phyloP scores from a whole-genome alignment of 2,888 invertebrate genomes.

The Drosophila antonietae region DNA sequence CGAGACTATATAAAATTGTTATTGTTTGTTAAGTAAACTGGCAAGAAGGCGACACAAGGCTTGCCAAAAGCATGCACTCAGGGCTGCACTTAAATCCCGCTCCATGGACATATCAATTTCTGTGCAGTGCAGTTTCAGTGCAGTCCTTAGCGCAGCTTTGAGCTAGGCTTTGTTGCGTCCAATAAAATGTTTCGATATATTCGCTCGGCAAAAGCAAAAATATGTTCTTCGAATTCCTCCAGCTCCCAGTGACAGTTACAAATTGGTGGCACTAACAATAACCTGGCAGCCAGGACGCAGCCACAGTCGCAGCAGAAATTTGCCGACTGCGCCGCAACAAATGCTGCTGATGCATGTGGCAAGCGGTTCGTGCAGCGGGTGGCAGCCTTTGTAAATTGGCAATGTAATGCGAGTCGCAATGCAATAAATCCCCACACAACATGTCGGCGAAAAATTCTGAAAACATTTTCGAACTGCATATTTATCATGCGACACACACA shows the following conservation, averaged over 20 bases:
- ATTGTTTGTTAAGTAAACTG: conserved; percentile 4
- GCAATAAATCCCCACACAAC: conserved; percentile 61
- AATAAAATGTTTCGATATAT: conserved; percentile 9
- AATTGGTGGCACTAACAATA: conserved; percentile 45
- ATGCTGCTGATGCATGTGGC: conserved; percentile 41
- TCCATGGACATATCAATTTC: not conserved
- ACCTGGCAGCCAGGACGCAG: conserved; percentile 24
- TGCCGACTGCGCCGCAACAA: conserved; percentile 36
- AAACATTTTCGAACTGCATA: conserved; percentile 63
- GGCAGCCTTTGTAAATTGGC: conserved; percentile 51
- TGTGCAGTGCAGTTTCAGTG: conserved; percentile 1
- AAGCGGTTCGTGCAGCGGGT: conserved; percentile 14
- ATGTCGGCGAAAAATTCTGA: conserved; percentile 58
- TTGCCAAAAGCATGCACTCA: not conserved
- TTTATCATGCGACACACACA: conserved; percentile 46
- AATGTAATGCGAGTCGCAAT: conserved; percentile 58
- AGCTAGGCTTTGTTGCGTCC: not conserved
- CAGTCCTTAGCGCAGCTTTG: conserved; percentile 27
- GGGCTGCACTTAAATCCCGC: conserved; percentile 17
- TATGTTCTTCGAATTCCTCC: not conserved
- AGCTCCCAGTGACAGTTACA: conserved; percentile 31
- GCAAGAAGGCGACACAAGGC: not conserved
- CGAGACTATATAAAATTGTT: conserved; percentile 22
- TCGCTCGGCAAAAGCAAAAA: not conserved
- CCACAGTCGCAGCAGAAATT: conserved; percentile 2